Conservation (phyloP, 2,888 invertebrate species). For the Spodoptera picta region DNA sequence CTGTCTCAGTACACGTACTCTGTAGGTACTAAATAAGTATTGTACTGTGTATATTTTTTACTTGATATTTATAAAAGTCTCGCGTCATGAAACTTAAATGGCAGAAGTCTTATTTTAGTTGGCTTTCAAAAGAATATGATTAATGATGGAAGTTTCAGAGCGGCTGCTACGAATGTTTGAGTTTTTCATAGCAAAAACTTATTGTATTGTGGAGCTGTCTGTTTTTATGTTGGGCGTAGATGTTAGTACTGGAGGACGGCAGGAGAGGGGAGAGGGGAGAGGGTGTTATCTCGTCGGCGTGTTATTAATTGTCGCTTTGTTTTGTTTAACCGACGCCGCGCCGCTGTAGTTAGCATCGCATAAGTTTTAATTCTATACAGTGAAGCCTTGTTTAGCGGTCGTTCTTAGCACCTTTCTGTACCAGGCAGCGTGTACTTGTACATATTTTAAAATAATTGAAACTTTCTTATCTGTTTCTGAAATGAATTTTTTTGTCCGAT, state of each 20-base stretch:
- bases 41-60: background rate
- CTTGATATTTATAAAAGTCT: slow-evolving; percentile 6
- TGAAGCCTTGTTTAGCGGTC: slow-evolving; percentile 11
- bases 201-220: slow-evolving; percentile 28
- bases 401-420: background rate
- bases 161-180: slow-evolving; percentile 37
- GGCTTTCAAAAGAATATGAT: slow-evolving; percentile 50
- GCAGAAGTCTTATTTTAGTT: slow-evolving; percentile 36
- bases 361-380: slow-evolving; percentile 48
- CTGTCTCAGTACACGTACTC: background rate
- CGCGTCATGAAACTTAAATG: slow-evolving; percentile 26
- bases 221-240: slow-evolving; percentile 30
- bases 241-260: background rate
- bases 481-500: too few relatives aligned
- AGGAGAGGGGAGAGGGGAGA: background rate
- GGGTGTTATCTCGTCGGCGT: slow-evolving; percentile 21
- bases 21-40: too few relatives aligned
- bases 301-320: slow-evolving; percentile 41
- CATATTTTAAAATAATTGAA: too few relatives aligned
- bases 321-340: slow-evolving; percentile 22
- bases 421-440: background rate
- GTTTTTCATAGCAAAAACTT: slow-evolving; percentile 37
- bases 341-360: slow-evolving; percentile 20
- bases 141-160: slow-evolving; percentile 48
- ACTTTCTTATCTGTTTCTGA: too few relatives aligned